phyloP scores from a whole-genome alignment of 2,888 invertebrate species.

The Himalopsyche anomala region DNA sequence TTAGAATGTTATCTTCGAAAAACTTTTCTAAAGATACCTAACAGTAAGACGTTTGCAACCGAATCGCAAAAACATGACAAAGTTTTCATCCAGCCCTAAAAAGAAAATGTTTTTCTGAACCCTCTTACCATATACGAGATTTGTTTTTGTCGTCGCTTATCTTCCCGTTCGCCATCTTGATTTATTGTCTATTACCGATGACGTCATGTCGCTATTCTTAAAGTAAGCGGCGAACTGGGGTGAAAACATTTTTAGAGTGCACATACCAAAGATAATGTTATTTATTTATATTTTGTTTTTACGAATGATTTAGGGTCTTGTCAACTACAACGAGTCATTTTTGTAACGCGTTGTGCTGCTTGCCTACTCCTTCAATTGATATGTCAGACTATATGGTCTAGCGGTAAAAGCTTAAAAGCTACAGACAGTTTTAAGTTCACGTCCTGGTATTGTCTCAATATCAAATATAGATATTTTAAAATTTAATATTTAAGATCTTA shows the following conservation, averaged over 20 bases:
- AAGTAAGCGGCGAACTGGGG: slow-evolving; percentile 14
- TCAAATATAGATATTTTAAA: no score
- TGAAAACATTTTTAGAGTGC: slow-evolving; percentile 20
- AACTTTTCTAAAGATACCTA: neutral
- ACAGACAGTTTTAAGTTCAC: no score
- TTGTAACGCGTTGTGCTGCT: slow-evolving; percentile 56
- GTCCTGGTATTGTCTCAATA: no score
- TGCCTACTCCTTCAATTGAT: no score
- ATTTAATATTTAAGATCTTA: no score
- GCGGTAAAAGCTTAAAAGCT: no score
- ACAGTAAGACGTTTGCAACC: neutral
- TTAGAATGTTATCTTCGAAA: no score
- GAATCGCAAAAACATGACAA: neutral
- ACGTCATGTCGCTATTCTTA: slow-evolving; percentile 46
- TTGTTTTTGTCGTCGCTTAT: slow-evolving; percentile 39
- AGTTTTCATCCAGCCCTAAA: neutral
- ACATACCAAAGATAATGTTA: slow-evolving; percentile 35
- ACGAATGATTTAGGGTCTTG: neutral
- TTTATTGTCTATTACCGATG: slow-evolving; percentile 52
- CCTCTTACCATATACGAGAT: neutral
- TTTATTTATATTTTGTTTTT: slow-evolving; percentile 33
- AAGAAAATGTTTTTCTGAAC: slow-evolving; percentile 38
- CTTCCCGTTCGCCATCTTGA: slow-evolving; percentile 53
- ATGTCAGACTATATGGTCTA: no score
- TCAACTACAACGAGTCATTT: slow-evolving; percentile 48